These are phyloP conservation scores for Cabera pusaria DNA, from an alignment of 2,888 invertebrate genomes.

Conservation along the genomic window DNA sequence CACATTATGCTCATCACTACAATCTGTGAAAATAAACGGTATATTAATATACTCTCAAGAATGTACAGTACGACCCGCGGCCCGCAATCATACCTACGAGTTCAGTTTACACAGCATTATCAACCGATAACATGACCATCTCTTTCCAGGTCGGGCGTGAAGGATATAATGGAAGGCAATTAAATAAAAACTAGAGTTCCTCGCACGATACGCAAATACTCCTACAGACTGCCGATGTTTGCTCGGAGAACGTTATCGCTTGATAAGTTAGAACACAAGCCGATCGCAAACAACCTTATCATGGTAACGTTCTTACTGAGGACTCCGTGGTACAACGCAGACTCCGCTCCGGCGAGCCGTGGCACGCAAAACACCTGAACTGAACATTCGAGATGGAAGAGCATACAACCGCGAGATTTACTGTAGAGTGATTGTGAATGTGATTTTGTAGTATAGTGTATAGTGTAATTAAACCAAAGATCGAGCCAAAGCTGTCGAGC, in stretches of 20 bases:
- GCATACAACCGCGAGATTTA: slow-evolving; percentile 30
- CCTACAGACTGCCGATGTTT: slow-evolving; percentile 75
- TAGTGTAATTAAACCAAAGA: slow-evolving; percentile 51
- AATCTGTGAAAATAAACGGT: slow-evolving; percentile 12
- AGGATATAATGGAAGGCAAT: slow-evolving; percentile 54
- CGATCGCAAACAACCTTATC: slow-evolving; percentile 76
- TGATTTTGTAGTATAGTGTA: slow-evolving; percentile 37
- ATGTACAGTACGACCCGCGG: slow-evolving; percentile 7
- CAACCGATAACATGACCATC: slow-evolving; percentile 51
- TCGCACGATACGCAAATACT: slow-evolving; percentile 76
- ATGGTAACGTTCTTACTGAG: slow-evolving; percentile 69
- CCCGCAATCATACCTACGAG: slow-evolving; percentile 29
- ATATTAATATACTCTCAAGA: slow-evolving; percentile 9
- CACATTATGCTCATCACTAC: slow-evolving; percentile 5
- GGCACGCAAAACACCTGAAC: slow-evolving; percentile 53
- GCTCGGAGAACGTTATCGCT: slow-evolving; percentile 72
- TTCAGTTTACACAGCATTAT: slow-evolving; percentile 44
- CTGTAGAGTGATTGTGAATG: slow-evolving; percentile 43
- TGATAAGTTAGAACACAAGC: slow-evolving; percentile 82
- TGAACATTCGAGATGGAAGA: slow-evolving; percentile 44
- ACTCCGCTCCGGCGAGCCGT: slow-evolving; percentile 53
- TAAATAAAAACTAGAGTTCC: slow-evolving; percentile 65
- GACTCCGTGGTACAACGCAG: slow-evolving; percentile 61
- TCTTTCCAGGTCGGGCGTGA: slow-evolving; percentile 64
- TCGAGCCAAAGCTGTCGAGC: slow-evolving; percentile 47